Evolutionary conservation across 1,140 invertebrate genomes (phyloP).

Genomic region (Rhopalosiphum maidis): DNA sequence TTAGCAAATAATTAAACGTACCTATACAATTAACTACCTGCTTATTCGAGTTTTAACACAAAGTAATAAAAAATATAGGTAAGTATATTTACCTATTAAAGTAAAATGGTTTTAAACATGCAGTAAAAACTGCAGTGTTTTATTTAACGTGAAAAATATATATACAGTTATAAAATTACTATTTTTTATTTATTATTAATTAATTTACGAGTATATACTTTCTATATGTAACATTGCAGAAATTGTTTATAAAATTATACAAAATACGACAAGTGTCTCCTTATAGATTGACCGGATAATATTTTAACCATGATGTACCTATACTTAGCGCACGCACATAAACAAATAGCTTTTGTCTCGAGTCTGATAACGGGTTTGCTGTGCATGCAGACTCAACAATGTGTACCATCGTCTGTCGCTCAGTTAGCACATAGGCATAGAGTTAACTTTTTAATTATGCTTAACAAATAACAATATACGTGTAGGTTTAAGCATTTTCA

Average conservation of each 20-base stretch:
- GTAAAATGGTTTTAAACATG: neutral
- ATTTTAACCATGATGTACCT: neutral
- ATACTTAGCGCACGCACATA: slow-evolving; percentile 10
- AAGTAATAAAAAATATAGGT: neutral
- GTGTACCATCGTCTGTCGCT: neutral
- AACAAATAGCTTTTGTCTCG: neutral
- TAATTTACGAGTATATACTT: neutral
- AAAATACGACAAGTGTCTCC: neutral
- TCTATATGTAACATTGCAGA: neutral
- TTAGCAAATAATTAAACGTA: slow-evolving; percentile 4
- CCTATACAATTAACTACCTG: neutral
- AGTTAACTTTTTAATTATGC: neutral
- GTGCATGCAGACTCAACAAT: neutral
- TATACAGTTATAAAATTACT: neutral
- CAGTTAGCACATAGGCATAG: neutral
- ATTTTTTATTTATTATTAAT: neutral
- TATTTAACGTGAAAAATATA: neutral
- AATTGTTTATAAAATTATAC: neutral
- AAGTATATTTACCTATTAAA: neutral
- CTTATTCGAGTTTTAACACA: neutral
- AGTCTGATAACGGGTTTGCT: neutral
- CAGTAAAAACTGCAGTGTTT: neutral
- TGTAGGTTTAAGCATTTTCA: neutral
- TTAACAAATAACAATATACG: neutral
- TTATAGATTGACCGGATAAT: neutral